phyloP scores from a whole-genome alignment of 2,888 invertebrate species.

The Eupithecia pulchellata region DNA sequence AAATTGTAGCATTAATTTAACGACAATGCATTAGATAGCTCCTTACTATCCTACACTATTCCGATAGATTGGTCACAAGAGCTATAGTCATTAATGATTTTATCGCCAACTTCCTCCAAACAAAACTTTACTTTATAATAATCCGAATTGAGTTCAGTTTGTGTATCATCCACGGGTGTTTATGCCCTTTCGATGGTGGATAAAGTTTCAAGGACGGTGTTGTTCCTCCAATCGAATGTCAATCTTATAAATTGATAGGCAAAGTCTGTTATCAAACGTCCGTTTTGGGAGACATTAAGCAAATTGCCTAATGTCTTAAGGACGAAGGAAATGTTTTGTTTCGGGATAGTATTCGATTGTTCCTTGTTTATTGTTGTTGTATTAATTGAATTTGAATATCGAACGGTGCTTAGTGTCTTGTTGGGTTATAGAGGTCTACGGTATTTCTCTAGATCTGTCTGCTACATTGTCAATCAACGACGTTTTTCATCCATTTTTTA shows the following conservation, averaged over 20 bases:
- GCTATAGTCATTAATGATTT: conserved; percentile 44
- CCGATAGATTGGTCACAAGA: conserved; percentile 51
- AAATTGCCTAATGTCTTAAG: conserved; percentile 75
- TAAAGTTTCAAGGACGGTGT: conserved; percentile 36
- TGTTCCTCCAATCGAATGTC: conserved; percentile 44
- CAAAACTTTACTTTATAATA: conserved; percentile 7
- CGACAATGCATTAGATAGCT: conserved; percentile 77
- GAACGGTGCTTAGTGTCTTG: conserved; percentile 20
- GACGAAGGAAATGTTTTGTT: conserved; percentile 42
- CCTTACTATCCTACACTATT: conserved; percentile 68
- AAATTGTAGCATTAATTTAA: conserved; percentile 84
- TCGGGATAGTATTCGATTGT: conserved; percentile 56
- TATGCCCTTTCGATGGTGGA: conserved; percentile 23
- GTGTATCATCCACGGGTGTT: conserved; percentile 12
- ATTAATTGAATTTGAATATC: conserved; percentile 47
- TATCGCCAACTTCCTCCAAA: conserved; percentile 29
- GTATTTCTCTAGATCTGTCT: not conserved
- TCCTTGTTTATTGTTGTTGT: conserved; percentile 46
- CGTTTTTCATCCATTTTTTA: not conserved
- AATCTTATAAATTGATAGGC: conserved; percentile 64
- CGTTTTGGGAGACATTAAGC: conserved; percentile 71
- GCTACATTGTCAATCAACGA: not conserved
- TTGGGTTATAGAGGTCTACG: conserved; percentile 8
- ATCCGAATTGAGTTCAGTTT: not conserved
- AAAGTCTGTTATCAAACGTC: conserved; percentile 47